Conservation (phyloP, 1,140 invertebrate genomes). For the Dendrolimus punctatus region DNA sequence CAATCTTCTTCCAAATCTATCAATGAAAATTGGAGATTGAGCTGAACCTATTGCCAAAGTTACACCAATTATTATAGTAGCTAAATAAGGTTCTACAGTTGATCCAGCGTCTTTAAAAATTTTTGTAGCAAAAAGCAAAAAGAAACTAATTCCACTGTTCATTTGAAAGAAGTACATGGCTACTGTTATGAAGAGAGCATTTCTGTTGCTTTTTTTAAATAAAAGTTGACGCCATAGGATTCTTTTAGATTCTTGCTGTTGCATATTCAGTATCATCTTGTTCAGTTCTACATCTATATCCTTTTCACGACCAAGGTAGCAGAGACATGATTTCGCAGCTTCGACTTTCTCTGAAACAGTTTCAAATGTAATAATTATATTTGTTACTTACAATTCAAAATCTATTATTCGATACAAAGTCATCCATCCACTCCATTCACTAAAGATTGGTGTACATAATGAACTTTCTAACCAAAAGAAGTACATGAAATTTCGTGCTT, state of each 20-base stretch:
- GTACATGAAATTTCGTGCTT: no score
- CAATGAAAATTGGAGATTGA: conserved; percentile 58
- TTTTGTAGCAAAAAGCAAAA: conserved; percentile 69
- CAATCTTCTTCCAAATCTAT: conserved; percentile 66
- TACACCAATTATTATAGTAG: conserved; percentile 28
- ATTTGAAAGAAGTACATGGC: conserved; percentile 47
- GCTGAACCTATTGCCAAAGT: conserved; percentile 64
- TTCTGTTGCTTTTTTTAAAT: conserved; percentile 22
- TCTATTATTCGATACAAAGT: no score
- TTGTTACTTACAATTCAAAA: no score
- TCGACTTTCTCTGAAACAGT: conserved; percentile 12
- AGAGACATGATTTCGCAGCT: conserved; percentile 4
- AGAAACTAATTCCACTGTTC: conserved; percentile 45
- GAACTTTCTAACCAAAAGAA: no score
- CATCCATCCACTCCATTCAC: no score
- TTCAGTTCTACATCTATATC: conserved; percentile 18
- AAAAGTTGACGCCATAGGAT: conserved; percentile 21
- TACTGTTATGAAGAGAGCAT: conserved; percentile 21
- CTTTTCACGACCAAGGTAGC: conserved; percentile 14
- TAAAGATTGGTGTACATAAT: no score
- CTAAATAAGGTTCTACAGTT: conserved; percentile 23
- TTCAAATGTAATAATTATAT: no score
- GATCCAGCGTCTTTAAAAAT: conserved; percentile 52
- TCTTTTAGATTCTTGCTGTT: conserved; percentile 10
- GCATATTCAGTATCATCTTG: conserved; percentile 11